Evolutionary conservation across 2,888 invertebrate genomes (phyloP), one percentile per base, ranked within the genome.

Genomic region (Pristionchus exspectatus): DNA sequence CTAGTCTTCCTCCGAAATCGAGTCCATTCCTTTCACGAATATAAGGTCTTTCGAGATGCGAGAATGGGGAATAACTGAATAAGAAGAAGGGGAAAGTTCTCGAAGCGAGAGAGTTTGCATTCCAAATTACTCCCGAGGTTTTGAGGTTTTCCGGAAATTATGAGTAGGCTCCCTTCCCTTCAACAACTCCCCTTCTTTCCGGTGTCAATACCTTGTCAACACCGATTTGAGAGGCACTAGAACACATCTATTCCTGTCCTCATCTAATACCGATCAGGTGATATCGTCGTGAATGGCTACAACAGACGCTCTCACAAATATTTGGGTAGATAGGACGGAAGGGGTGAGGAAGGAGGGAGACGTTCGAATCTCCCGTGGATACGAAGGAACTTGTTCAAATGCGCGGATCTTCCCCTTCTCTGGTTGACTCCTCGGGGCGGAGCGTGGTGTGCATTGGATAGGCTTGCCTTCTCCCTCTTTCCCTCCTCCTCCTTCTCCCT

Each of bases 401-500:
- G 66, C 50, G 66, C 50, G 44, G 38, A 63, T 66, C 84, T 87
- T 69, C 63, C 18, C n/a, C 38, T 14, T 44, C 66, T 87, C 63
- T n/a, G 38, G 54, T 33, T 56, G 27, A 7, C 9, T 27, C 27
- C 9, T 27, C 27, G 24, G 87, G 87, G 87, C 87, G 87, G 63
- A 69, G 87, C 66, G 69, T 59, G 66, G 56, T 86, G 87, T 87
- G 87, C 69, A 87, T 87, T 87, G 50, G 87, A 87, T 87, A 87
- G 87, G 63, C 87, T 87, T 86, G 59, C 85, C 63, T 38, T 84
- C 85, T 59, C 38, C 54, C 59, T 85, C 44, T 59, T 63, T 63
- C 63, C 85, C 63, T 50, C 50, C 50, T 24, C 50, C 44, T 87
- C n/a, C 87, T 66, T 7, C 84, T 12, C 33, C 21, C 59, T 33